These are phyloP conservation scores for Agriopis leucophaearia DNA, from an alignment of 2,888 invertebrate genomes.

Conservation along the genomic window DNA sequence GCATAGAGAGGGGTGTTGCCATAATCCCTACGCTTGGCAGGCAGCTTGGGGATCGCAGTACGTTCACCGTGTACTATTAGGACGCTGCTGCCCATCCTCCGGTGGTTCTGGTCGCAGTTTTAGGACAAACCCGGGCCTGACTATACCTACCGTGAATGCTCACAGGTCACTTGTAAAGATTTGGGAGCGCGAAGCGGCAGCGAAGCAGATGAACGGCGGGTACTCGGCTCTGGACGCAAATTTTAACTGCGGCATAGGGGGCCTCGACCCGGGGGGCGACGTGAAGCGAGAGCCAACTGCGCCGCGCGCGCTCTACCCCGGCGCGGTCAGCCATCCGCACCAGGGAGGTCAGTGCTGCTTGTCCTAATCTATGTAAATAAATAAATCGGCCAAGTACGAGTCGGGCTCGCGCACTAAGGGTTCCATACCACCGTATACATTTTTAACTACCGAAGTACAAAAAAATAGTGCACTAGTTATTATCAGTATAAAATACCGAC, in stretches of 20 bases:
- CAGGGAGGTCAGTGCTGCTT: conserved; percentile 64
- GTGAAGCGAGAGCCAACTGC: conserved; percentile 76
- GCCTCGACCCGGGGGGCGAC: conserved; percentile 89
- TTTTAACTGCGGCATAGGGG: conserved; percentile 90
- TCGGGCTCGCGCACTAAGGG: not conserved
- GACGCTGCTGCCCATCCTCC: too few relatives aligned
- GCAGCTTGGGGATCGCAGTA: too few relatives aligned
- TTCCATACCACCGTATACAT: too few relatives aligned
- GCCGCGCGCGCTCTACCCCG: conserved; percentile 73
- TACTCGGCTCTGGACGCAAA: conserved; percentile 85
- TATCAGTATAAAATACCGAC: too few relatives aligned
- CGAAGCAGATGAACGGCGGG: conserved; percentile 83
- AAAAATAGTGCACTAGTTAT: too few relatives aligned
- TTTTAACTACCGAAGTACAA: too few relatives aligned
- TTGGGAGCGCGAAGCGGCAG: conserved; percentile 92
- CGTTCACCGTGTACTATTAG: too few relatives aligned
- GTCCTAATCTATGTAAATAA: not conserved
- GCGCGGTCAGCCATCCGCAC: conserved; percentile 72
- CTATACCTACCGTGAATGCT: not conserved
- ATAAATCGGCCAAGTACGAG: not conserved
- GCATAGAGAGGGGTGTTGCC: too few relatives aligned
- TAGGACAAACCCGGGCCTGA: too few relatives aligned
- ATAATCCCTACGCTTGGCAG: too few relatives aligned
- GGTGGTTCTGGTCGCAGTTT: too few relatives aligned
- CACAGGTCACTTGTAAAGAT: conserved; percentile 91